These are phyloP conservation scores for Dryas iulia DNA, from an alignment of 1,140 invertebrate genomes.

Conservation along the genomic window DNA sequence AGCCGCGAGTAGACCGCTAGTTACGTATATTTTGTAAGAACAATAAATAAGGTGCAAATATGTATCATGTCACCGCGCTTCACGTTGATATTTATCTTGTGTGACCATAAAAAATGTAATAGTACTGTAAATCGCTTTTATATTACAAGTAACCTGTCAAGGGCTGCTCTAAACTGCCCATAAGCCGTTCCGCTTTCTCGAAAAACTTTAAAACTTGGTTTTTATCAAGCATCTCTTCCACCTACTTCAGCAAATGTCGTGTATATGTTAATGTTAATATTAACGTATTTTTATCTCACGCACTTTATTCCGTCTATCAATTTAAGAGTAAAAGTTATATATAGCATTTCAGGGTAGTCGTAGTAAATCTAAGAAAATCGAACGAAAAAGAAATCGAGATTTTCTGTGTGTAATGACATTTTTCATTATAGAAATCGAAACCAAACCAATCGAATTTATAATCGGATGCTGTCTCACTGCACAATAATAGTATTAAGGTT, in stretches of 20 bases:
- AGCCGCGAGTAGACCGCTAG: no score
- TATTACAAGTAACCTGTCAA: slow-evolving; percentile 20
- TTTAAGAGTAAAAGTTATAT: background rate
- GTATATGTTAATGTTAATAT: background rate
- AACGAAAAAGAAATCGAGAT: no score
- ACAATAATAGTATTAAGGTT: no score
- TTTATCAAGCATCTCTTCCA: background rate
- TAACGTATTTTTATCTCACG: background rate
- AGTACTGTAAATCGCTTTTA: slow-evolving; percentile 11
- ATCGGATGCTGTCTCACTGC: no score
- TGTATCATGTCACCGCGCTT: slow-evolving; percentile 29
- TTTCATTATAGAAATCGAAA: no score
- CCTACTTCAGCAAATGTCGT: background rate
- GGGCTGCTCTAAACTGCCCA: slow-evolving; percentile 14
- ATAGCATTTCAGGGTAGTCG: no score
- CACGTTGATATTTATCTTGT: slow-evolving; percentile 35
- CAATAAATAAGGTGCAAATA: slow-evolving; percentile 42
- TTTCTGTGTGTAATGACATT: no score
- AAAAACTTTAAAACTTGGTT: background rate
- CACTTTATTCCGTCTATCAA: background rate
- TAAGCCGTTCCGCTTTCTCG: slow-evolving; percentile 3
- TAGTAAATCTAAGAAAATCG: no score
- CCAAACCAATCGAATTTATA: no score
- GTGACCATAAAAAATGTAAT: slow-evolving; percentile 40
- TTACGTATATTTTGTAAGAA: slow-evolving; percentile 19